These are phyloP conservation scores for Thaumatotibia leucotreta DNA, from an alignment of 1,140 invertebrate genomes.

Conservation along the genomic window DNA sequence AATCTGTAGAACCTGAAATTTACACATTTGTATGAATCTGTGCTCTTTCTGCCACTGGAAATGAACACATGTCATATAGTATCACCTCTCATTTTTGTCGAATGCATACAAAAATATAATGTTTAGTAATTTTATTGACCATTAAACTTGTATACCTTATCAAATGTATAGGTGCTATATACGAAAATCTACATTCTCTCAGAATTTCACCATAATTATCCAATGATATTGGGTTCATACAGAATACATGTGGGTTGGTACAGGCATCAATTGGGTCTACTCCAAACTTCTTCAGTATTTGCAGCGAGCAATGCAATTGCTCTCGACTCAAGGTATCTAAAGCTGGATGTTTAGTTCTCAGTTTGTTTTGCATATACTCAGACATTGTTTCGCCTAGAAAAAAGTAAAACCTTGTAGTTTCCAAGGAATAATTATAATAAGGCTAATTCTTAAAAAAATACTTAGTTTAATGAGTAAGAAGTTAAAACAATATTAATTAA, in stretches of 20 bases:
- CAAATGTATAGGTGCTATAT: conserved; percentile 65
- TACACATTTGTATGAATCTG: too few species aligned
- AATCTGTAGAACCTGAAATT: too few species aligned
- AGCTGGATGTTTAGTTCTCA: conserved; percentile 48
- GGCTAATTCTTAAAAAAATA: too few species aligned
- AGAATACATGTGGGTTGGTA: conserved; percentile 73
- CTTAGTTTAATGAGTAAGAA: too few species aligned
- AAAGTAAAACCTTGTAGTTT: conserved; percentile 1
- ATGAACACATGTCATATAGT: too few species aligned
- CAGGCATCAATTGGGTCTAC: conserved; percentile 67
- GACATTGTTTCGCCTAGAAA: conserved; percentile 39
- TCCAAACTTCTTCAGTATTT: conserved; percentile 51
- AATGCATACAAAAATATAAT: too few species aligned
- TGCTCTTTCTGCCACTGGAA: too few species aligned
- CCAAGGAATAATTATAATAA: too few species aligned
- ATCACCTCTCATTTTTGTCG: too few species aligned
- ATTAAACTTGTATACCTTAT: conserved; percentile 52
- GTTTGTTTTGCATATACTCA: conserved; percentile 20
- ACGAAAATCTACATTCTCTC: conserved; percentile 73
- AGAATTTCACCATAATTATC: conserved; percentile 76
- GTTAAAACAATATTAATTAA: too few species aligned
- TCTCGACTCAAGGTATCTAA: conserved; percentile 38
- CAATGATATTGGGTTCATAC: conserved; percentile 73
- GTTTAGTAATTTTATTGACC: too few species aligned
- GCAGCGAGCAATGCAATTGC: conserved; percentile 44